Evolutionary conservation across 2,888 invertebrate genomes (phyloP).

Genomic region (Drymonia ruficornis): DNA sequence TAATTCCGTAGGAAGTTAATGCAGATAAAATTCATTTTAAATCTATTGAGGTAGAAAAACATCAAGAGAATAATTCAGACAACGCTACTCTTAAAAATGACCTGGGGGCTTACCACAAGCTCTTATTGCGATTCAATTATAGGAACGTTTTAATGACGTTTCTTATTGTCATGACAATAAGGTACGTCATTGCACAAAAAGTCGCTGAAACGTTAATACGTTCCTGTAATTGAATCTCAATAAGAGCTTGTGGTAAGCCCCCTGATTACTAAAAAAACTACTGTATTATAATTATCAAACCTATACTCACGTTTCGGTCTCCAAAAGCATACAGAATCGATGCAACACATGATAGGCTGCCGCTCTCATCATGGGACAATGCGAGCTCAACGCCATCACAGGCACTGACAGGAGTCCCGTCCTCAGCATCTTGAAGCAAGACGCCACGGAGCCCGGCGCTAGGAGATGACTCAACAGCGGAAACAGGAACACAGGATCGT

Average conservation of each 20-base stretch:
- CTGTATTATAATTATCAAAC: too few species aligned
- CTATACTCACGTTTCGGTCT: slow-evolving; percentile 86
- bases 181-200: too few species aligned
- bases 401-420: slow-evolving; percentile 89
- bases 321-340: slow-evolving; percentile 90
- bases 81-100: background rate
- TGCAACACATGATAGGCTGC: slow-evolving; percentile 90
- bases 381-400: slow-evolving; percentile 89
- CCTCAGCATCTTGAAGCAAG: slow-evolving; percentile 88
- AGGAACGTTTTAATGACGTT: too few species aligned
- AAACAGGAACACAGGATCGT: slow-evolving; percentile 93
- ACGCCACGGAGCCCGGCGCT: slow-evolving; percentile 89
- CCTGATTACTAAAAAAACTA: too few species aligned
- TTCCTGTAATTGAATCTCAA: too few species aligned
- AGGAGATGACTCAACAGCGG: slow-evolving; percentile 91
- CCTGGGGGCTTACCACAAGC: too few species aligned
- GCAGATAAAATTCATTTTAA: background rate
- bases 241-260: too few species aligned
- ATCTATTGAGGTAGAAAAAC: background rate
- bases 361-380: slow-evolving; percentile 87
- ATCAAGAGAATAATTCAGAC: too few species aligned
- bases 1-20: background rate
- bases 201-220: too few species aligned
- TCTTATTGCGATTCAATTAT: too few species aligned
- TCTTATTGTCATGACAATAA: too few species aligned